Base-by-base conservation (phyloP, 2,113 vertebrate species). In the Gyps fulvus region DNA sequence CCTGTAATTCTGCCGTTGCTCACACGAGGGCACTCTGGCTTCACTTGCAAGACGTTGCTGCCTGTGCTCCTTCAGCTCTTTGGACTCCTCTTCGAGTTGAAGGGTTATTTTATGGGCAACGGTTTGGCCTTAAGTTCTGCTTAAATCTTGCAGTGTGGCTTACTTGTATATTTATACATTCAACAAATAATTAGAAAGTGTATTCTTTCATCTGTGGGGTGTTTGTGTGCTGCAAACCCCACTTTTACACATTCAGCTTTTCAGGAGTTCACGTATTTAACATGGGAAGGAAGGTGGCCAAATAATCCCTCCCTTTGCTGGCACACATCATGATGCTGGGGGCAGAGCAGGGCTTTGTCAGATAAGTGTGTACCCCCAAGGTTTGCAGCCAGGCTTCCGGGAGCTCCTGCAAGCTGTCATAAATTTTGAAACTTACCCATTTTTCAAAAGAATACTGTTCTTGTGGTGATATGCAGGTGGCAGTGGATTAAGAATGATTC, bases 1-100 rank as follows among this genome's bases (percentile, higher is more conserved):
- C 34, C 55, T 43, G 76, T 83, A 70, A 29, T 80, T 62, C 71
- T 52, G 74, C 42, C 7, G 20, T 16, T 38, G 74, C 82, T 79
- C 98, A 97, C 98, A 93, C 66, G 98, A 94, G 97, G 98, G 98
- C 29, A 52, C 81, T 67, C 71, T 49, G 91, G 80, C 87, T 54
- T 95, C 89, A 71, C 63, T 18, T 16, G 25, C 58, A 8, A 67
- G 72, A 7, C 2, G 8, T 3, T 7, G n/a, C 74, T 59, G 49
- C 66, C 6, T 3, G 6, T 3, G 42, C 38, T 76, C 20, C 45
- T 29, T 34, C 22, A 13, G 34, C 40, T 57, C 31, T 34, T 36
- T 3, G 32, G 52, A 7, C 50, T 29, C 19, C 12, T 1, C 3
- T 5, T n/a, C 34, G 29, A 62, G 58, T 2, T 55, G 57, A 54